Evolutionary conservation across 2,797 vertebrate species (phyloP).

Genomic region (Chelmon rostratus): DNA sequence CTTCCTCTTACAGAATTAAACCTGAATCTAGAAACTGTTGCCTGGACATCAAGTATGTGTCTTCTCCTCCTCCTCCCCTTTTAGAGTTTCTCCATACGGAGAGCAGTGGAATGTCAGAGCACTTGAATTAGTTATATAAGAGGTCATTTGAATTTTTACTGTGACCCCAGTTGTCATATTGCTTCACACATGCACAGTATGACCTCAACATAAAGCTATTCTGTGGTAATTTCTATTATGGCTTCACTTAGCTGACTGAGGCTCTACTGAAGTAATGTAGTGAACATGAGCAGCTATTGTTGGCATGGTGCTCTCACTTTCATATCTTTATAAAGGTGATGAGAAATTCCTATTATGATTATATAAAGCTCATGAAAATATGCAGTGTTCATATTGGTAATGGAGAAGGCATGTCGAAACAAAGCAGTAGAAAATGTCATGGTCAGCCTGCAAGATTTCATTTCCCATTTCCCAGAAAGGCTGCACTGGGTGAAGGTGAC

Average conservation of each 20-base stretch:
- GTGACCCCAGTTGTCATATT: slow-evolving; percentile 43
- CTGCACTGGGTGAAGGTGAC: slow-evolving; percentile 42
- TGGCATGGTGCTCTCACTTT: background rate
- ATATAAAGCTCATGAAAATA: background rate
- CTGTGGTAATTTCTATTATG: slow-evolving; percentile 22
- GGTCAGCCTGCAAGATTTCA: slow-evolving; percentile 41
- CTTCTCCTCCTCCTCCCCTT: slow-evolving; percentile 15
- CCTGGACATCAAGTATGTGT: slow-evolving; percentile 29
- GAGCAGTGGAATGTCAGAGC: slow-evolving; percentile 41
- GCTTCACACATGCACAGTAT: slow-evolving; percentile 32
- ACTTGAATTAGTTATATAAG: slow-evolving; percentile 69
- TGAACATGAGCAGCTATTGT: slow-evolving; percentile 8
- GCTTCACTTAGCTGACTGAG: slow-evolving; percentile 19
- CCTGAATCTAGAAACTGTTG: slow-evolving; percentile 5
- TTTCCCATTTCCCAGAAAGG: slow-evolving; percentile 60
- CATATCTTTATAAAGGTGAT: slow-evolving; percentile 19
- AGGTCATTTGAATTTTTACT: slow-evolving; percentile 45
- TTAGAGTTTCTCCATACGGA: slow-evolving; percentile 58
- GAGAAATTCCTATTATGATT: slow-evolving; percentile 15
- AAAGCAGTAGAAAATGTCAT: slow-evolving; percentile 25
- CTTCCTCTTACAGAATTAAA: slow-evolving; percentile 14
- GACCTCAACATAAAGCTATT: slow-evolving; percentile 65
- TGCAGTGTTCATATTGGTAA: slow-evolving; percentile 32
- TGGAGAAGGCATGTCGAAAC: slow-evolving; percentile 39
- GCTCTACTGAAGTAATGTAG: background rate